These are phyloP conservation scores for Lissonota sp. DNA, from an alignment of 2,888 invertebrate species.

Conservation along the genomic window DNA sequence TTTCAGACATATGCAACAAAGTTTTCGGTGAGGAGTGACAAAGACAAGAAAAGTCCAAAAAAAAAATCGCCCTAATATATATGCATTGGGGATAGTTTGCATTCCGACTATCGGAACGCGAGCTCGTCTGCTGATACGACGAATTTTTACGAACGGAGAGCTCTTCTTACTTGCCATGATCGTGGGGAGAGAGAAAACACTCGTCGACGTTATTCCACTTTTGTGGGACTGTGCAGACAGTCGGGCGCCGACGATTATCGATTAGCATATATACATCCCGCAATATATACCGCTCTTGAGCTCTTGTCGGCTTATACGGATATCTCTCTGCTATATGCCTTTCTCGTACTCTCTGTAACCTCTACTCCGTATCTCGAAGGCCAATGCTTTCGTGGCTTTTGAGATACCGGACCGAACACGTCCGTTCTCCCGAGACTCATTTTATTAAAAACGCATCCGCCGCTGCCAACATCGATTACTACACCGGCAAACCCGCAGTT, in stretches of 20 bases:
- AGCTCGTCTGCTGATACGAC: constrained; percentile 53
- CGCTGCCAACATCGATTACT: background rate
- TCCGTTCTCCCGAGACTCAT: background rate
- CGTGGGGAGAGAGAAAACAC: constrained; percentile 4
- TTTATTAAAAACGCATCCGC: background rate
- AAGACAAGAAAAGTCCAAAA: too few relatives aligned
- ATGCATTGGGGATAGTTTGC: constrained; percentile 1
- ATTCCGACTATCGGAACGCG: constrained; percentile 23
- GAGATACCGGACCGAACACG: background rate
- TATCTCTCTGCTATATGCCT: background rate
- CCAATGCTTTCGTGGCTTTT: background rate
- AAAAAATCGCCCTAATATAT: background rate
- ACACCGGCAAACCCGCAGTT: background rate
- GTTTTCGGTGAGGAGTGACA: too few relatives aligned
- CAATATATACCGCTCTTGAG: background rate
- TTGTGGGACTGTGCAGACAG: constrained; percentile 53
- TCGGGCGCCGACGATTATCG: constrained; percentile 62
- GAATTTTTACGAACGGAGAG: constrained; percentile 50
- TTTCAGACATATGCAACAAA: too few relatives aligned
- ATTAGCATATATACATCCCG: constrained; percentile 49
- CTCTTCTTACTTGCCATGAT: constrained; percentile 21
- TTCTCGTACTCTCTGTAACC: background rate
- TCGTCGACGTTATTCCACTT: constrained; percentile 57
- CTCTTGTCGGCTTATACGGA: constrained; percentile 1
- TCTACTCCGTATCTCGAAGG: background rate